Conservation (phyloP, 2,113 vertebrate species). For the Rana temporaria region DNA sequence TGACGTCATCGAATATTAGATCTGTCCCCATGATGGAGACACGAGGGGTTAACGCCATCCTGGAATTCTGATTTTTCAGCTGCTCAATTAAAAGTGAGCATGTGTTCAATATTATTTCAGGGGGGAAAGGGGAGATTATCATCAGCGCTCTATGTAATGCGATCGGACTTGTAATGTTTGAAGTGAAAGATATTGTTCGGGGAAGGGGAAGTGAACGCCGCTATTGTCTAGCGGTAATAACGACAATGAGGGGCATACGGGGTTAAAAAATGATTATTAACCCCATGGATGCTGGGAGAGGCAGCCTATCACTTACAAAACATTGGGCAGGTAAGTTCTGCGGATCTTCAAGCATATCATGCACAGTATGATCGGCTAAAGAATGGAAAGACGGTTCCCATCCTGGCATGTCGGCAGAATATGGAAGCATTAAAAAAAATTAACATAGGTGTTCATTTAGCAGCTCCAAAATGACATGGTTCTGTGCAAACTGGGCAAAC, state of each 20-base stretch:
- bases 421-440: no score
- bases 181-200: constrained; percentile 35
- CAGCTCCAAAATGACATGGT: no score
- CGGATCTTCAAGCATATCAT: no score
- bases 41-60: constrained; percentile 10
- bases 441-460: no score
- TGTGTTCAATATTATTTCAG: constrained; percentile 95
- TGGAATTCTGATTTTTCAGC: constrained; percentile 75
- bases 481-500: no score
- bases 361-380: no score
- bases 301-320: no score
- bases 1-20: constrained; percentile 21
- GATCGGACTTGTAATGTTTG: constrained; percentile 68
- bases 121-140: constrained; percentile 80
- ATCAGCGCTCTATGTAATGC: constrained; percentile 87
- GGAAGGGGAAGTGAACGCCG: constrained; percentile 10
- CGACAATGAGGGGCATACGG: not conserved
- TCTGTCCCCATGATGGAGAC: not conserved
- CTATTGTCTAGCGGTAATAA: constrained; percentile 5
- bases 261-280: constrained; percentile 41
- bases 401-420: no score
- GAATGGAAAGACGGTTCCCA: no score
- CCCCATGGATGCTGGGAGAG: not conserved
- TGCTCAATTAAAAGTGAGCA: constrained; percentile 95
- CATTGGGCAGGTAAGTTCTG: no score